Base-by-base conservation (phyloP, 2,888 invertebrate species). In the Coleophora deauratella region DNA sequence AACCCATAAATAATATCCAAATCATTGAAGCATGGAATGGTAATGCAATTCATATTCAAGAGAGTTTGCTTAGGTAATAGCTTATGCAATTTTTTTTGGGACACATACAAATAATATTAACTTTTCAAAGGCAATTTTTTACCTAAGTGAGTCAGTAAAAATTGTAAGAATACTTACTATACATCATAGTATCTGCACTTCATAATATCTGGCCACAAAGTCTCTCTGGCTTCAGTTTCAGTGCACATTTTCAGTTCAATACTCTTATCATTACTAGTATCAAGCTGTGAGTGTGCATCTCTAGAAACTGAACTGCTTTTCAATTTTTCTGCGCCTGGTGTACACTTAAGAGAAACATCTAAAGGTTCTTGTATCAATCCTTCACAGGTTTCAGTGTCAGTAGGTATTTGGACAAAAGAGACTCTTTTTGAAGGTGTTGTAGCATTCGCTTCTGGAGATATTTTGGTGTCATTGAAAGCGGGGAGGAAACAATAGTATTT, bases 131-230 rank as follows among this genome's bases (percentile, higher is more conserved):
- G n/a, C n/a, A n/a, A n/a, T n/a, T n/a, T n/a, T n/a, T n/a, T n/a
- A n/a, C n/a, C n/a, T n/a, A n/a, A n/a, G n/a, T n/a, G n/a, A n/a
- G n/a, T n/a, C n/a, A n/a, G n/a, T n/a, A n/a, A n/a, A n/a, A n/a
- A n/a, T n/a, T n/a, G 3, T 21, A 21, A 6, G 38, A 46, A 51
- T 66, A 89, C 89, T 88, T 73, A 93, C 93, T 91, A 88, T 45
- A 94, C 85, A 61, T 92, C 93, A 77, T 91, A 89, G 62, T 88
- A 87, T 65, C 90, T 88, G 50, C 89, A 89, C 45, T 88, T 81
- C 40, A 90, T 68, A 12, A 90, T 71, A 38, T 89, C 82, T 2
- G 92, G 91, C 90, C 91, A 94, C 1, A 56, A 33, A 14, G 64
- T 65, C 13, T 73, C 67, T 9, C 58, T 66, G 21, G 84, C 86